Percentiles rank a stretch among this genome's conserved stretches.
These are phyloP conservation scores for Sander lucioperca DNA, from an alignment of 2,113 vertebrate species.

Conservation along the genomic window DNA sequence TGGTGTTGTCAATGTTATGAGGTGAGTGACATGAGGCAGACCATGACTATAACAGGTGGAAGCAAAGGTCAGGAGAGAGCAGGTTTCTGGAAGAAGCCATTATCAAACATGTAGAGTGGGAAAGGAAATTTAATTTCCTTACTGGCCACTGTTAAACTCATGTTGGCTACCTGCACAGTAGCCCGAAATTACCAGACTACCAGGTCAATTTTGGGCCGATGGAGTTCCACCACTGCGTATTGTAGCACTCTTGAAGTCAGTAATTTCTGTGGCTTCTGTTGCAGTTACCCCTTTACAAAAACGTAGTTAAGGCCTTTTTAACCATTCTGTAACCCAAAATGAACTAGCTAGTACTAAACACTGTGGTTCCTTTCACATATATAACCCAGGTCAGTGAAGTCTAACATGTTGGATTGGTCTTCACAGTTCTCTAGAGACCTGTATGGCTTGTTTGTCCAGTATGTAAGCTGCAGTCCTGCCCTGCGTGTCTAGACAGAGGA, in stretches of 20 bases:
- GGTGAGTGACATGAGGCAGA: slow-evolving; percentile 85
- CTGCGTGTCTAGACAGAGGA: slow-evolving; percentile 79
- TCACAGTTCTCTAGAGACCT: slow-evolving; percentile 64
- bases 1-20: slow-evolving; percentile 81
- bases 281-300: not conserved
- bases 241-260: not conserved
- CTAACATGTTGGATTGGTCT: slow-evolving; percentile 44
- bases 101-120: slow-evolving; percentile 64
- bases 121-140: slow-evolving; percentile 78
- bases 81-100: slow-evolving; percentile 77
- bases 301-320: not conserved
- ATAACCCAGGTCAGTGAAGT: slow-evolving; percentile 26
- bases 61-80: slow-evolving; percentile 78
- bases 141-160: slow-evolving; percentile 53
- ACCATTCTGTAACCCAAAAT: not conserved
- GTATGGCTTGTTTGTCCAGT: slow-evolving; percentile 73
- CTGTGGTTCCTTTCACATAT: slow-evolving; percentile 8
- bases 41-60: slow-evolving; percentile 79
- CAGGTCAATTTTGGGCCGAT: not conserved
- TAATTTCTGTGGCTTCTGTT: not conserved
- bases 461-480: slow-evolving; percentile 54
- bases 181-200: slow-evolving; percentile 39
- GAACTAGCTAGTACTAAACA: slow-evolving; percentile 8
- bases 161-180: slow-evolving; percentile 66
- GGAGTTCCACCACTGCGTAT: not conserved